Conservation (phyloP, 2,888 invertebrate genomes). For the Miltochrista miniata region DNA sequence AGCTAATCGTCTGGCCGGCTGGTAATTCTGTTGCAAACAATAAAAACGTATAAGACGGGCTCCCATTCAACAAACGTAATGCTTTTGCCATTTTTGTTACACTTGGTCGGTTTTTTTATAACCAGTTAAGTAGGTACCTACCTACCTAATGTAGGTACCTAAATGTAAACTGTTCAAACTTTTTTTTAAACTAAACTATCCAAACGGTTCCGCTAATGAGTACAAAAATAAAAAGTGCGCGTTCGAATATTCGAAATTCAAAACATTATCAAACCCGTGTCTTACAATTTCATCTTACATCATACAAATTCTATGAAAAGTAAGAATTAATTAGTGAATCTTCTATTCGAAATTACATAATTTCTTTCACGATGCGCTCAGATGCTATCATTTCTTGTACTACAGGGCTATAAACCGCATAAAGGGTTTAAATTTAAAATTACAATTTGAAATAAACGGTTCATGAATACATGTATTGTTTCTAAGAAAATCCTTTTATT, state of each 20-base stretch:
- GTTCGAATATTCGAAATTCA: background rate
- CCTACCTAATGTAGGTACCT: too few species aligned
- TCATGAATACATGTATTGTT: slow-evolving; percentile 6
- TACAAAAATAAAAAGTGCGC: background rate
- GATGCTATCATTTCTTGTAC: background rate
- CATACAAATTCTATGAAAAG: slow-evolving; percentile 7
- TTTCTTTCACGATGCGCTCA: background rate
- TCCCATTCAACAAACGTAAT: too few species aligned
- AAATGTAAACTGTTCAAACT: too few species aligned
- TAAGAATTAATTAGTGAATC: slow-evolving; percentile 14
- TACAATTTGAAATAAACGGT: slow-evolving; percentile 15
- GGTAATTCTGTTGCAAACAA: too few species aligned
- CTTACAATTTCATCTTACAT: slow-evolving; percentile 5
- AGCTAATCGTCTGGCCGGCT: too few species aligned
- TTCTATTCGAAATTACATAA: slow-evolving; percentile 4
- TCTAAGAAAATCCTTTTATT: slow-evolving; percentile 7
- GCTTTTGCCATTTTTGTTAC: too few species aligned
- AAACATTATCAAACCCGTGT: background rate
- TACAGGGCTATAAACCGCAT: slow-evolving; percentile 3
- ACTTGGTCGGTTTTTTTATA: too few species aligned
- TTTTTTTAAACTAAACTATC: background rate
- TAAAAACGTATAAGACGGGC: too few species aligned
- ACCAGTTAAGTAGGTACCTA: too few species aligned
- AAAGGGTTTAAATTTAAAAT: slow-evolving; percentile 22
- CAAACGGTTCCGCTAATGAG: background rate